Conservation (phyloP, 2,797 vertebrate genomes). For the Poliocrania exsul region DNA sequence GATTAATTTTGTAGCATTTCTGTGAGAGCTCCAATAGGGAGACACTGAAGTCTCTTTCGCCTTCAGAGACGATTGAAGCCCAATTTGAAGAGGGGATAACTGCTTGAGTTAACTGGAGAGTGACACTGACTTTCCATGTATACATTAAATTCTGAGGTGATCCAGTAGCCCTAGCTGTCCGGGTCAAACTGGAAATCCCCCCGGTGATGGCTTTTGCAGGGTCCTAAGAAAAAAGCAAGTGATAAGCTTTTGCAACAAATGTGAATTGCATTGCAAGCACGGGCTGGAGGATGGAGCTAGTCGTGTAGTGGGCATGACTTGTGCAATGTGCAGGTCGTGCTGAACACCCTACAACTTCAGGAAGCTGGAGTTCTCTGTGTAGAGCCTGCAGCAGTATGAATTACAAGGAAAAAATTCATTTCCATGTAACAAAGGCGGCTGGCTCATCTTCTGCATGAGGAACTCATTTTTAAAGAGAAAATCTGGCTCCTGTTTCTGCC, state of each 20-base stretch:
- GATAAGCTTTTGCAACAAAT: neutral
- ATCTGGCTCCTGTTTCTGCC: neutral
- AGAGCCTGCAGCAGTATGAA: neutral
- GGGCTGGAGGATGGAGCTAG: neutral
- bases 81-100: neutral
- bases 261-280: neutral
- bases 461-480: neutral
- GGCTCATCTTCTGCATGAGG: slow-evolving; percentile 17
- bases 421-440: slow-evolving; percentile 20
- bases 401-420: neutral
- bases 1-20: neutral
- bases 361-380: neutral
- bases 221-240: neutral
- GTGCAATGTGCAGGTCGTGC: neutral
- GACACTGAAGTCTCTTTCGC: neutral
- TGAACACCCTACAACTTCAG: neutral
- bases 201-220: slow-evolving; percentile 11
- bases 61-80: neutral
- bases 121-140: neutral
- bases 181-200: neutral
- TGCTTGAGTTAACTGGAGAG: neutral
- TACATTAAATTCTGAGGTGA: neutral
- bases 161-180: neutral
- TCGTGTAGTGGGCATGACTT: neutral
- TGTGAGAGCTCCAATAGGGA: neutral